Base-by-base conservation (phyloP, 2,888 invertebrate species). In the Odontomyia ornata region DNA sequence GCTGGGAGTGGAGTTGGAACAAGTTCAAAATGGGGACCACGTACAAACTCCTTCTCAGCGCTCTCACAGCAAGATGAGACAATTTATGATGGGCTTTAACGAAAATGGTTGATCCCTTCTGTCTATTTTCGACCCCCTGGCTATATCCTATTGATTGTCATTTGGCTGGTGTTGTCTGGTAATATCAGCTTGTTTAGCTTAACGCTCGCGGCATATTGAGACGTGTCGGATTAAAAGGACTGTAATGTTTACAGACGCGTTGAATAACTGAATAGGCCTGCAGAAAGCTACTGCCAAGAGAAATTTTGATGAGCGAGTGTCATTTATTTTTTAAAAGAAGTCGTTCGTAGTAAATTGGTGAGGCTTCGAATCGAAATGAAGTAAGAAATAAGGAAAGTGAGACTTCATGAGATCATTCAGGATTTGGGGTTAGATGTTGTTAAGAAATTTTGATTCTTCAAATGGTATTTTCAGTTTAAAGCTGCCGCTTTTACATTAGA, bases 51-150 rank as follows among this genome's bases (percentile, higher is more conserved):
- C 11, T 25, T 60, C 25, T 11, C 25, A 4, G 1, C 43, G 27
- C 11, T 25, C 43, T 56, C 5, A 43, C 21, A 11, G 13, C 11
- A 57, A 15, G 43, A 36, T 36, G 60, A 72, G 72, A 57, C 72
- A 60, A 57, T 73, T 73, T 73, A 73, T 73, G 23, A 36, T 30
- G 30, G 60, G 72, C 52, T 52, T 52, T 52, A 52, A 52, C 52
- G 3, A 52, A 52, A 52, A 52, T 18, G 52, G 7, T 18, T 52
- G 52, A 52, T 52, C 52, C 15, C 3, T 52, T 52, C 52, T 52
- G 52, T 52, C 52, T 52, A 13, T 18, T 18, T 52, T 52, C 18
- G 52, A n/a, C n/a, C 52, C 52, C n/a, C 4, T n/a, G 52, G n/a
- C 52, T 9, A 15, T n/a, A 18, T 52, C 18, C 18, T 18, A 52